A percentile compares a stretch with the other conserved stretches of the same genome.
Evolutionary conservation across 2,113 vertebrate genomes (phyloP).

Genomic region (Tupaia tana): DNA sequence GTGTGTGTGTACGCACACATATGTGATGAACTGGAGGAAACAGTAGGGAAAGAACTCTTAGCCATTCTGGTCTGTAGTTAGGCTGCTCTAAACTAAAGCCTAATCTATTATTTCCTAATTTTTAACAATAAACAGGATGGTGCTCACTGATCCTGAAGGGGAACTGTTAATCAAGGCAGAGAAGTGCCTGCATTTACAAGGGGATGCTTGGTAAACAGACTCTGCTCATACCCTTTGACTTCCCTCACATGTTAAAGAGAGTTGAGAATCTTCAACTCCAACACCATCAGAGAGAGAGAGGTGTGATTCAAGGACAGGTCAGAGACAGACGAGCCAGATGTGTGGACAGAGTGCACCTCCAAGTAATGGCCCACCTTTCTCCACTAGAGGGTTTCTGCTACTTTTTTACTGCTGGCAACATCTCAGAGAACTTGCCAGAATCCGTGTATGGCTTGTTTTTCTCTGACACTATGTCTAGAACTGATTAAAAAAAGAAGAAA

Average conservation of each 20-base stretch:
- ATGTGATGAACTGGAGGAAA: background rate
- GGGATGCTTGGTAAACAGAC: constrained; percentile 61
- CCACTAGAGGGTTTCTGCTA: background rate
- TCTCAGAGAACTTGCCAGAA: background rate
- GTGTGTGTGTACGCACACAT: background rate
- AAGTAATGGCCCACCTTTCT: background rate
- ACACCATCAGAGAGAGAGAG: background rate
- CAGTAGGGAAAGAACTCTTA: rapidly evolving
- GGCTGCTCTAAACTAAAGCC: constrained; percentile 72
- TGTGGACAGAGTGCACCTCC: rapidly evolving
- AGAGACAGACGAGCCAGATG: background rate
- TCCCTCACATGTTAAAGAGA: background rate
- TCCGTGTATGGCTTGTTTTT: rapidly evolving
- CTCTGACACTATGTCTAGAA: background rate
- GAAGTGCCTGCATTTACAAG: constrained; percentile 86
- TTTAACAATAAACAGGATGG: constrained; percentile 76
- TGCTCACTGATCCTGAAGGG: constrained; percentile 65
- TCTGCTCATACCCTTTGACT: background rate
- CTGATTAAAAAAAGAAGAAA: background rate
- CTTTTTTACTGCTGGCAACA: no score
- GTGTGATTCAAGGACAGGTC: background rate
- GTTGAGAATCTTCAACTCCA: background rate
- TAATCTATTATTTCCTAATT: constrained; percentile 61
- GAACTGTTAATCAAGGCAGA: constrained; percentile 84
- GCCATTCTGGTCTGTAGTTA: constrained; percentile 85